Evolutionary conservation across 2,888 invertebrate genomes (phyloP).

Genomic region (Saturnia pavonia): DNA sequence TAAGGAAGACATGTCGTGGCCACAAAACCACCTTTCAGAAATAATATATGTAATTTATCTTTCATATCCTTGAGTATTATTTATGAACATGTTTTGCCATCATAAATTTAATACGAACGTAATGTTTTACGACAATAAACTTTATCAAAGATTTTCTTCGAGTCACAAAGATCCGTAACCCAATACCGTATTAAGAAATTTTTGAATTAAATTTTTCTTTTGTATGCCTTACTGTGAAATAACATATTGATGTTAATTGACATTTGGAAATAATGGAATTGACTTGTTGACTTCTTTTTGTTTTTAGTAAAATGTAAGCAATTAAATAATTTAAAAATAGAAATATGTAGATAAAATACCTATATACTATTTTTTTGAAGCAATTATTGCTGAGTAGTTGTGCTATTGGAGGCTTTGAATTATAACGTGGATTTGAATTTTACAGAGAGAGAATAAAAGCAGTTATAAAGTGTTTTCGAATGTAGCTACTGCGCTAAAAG

Average conservation of each 20-base stretch:
- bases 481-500: too few relatives aligned
- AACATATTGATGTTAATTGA: neutral
- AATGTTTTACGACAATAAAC: neutral
- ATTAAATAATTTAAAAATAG: too few relatives aligned
- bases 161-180: constrained; percentile 1
- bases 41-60: too few relatives aligned
- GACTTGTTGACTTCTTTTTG: neutral
- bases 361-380: too few relatives aligned
- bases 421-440: too few relatives aligned
- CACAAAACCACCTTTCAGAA: too few relatives aligned
- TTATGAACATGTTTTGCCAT: neutral
- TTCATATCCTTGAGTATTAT: neutral
- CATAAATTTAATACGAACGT: neutral
- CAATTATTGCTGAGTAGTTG: too few relatives aligned
- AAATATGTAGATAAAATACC: too few relatives aligned
- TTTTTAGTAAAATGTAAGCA: neutral
- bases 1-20: too few relatives aligned
- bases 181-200: constrained; percentile 3
- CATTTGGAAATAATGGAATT: neutral
- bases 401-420: too few relatives aligned
- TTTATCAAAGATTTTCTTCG: neutral
- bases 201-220: neutral
- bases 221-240: neutral
- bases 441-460: too few relatives aligned
- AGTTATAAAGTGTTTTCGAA: too few relatives aligned